phyloP scores from a whole-genome alignment of 2,797 vertebrate species.

The Girardinus metallicus region DNA sequence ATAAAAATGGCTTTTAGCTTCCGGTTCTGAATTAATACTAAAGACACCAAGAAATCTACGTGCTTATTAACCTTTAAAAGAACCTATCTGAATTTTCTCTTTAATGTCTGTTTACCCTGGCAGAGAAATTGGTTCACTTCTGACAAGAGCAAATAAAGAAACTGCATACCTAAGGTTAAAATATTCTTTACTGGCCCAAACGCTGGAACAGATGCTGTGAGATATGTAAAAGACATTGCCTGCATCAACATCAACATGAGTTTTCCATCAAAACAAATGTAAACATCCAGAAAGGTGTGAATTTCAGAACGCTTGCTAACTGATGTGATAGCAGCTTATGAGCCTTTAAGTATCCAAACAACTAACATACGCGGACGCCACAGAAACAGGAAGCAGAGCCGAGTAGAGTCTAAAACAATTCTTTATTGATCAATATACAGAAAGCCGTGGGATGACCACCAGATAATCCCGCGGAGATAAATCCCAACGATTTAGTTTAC shows the following conservation, averaged over 20 bases:
- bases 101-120: neutral
- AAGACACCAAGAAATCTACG: neutral
- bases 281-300: neutral
- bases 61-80: neutral
- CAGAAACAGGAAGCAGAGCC: slow-evolving; percentile 18
- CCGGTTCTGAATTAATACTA: neutral
- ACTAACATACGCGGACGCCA: neutral
- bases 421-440: slow-evolving; percentile 87
- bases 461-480: slow-evolving; percentile 78
- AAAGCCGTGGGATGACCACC: slow-evolving; percentile 82
- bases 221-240: neutral
- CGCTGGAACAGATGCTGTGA: neutral
- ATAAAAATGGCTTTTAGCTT: neutral
- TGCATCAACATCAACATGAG: neutral
- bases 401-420: slow-evolving; percentile 83
- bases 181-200: neutral
- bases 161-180: neutral
- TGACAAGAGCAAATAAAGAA: neutral
- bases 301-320: neutral
- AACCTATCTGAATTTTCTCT: neutral
- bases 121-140: neutral
- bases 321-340: neutral
- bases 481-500: slow-evolving; percentile 77
- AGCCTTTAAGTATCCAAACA: neutral
- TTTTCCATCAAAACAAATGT: neutral